Conservation (phyloP, 1,140 invertebrate species). For the Sitobion miscanthi region DNA sequence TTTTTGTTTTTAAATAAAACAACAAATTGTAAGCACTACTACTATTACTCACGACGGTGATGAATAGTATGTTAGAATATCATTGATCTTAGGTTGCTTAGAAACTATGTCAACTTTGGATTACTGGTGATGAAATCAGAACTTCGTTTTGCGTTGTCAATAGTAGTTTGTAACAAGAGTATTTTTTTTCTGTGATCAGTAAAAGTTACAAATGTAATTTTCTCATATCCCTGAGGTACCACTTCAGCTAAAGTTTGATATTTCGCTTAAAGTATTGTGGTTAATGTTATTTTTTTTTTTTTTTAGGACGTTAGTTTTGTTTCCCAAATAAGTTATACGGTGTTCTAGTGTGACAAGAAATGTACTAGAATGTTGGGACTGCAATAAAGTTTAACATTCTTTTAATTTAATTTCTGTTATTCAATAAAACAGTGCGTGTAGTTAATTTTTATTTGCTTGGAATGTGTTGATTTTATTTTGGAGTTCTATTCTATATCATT, state of each 20-base stretch:
- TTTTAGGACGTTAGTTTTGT: background rate
- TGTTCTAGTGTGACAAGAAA: background rate
- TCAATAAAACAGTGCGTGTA: background rate
- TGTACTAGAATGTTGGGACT: background rate
- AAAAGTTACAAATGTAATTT: constrained; percentile 18
- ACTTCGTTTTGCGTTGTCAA: background rate
- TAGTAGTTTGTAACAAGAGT: background rate
- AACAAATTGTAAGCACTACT: background rate
- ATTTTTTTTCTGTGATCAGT: background rate
- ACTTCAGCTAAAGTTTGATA: background rate
- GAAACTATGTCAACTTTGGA: background rate
- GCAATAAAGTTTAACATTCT: background rate
- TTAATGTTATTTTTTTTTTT: background rate
- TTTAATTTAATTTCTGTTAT: background rate
- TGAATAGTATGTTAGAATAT: background rate
- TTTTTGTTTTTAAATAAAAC: too few relatives aligned
- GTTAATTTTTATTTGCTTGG: background rate
- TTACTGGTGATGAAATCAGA: background rate
- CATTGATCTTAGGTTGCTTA: background rate
- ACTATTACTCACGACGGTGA: background rate
- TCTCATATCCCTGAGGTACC: background rate
- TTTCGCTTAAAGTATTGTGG: background rate
- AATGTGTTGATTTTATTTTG: background rate
- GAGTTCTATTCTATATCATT: background rate
- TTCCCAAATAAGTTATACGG: background rate